Evolutionary conservation across 2,797 vertebrate species (phyloP).

Genomic region (Onychomys torridus): DNA sequence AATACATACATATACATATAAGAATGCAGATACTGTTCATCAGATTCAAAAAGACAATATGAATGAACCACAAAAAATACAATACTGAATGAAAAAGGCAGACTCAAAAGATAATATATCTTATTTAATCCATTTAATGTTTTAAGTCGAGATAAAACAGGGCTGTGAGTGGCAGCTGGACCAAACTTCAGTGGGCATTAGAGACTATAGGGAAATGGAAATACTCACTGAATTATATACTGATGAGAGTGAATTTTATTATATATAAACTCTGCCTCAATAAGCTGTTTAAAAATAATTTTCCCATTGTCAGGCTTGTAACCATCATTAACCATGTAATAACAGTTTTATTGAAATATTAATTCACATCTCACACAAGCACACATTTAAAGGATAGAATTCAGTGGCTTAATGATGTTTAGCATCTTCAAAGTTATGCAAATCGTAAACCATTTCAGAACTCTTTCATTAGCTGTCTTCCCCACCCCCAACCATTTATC

Average conservation of each 20-base stretch:
- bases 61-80: background rate
- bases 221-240: background rate
- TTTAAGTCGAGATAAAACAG: conserved; percentile 1
- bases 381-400: conserved; percentile 7
- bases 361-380: conserved; percentile 25
- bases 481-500: background rate
- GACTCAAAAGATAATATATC: background rate
- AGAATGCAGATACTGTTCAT: background rate
- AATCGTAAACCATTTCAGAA: background rate
- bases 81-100: conserved; percentile 39
- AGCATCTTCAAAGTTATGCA: conserved; percentile 9
- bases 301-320: conserved; percentile 45
- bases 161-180: background rate
- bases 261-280: conserved; percentile 57
- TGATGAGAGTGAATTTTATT: background rate
- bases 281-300: conserved; percentile 69
- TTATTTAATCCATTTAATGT: conserved; percentile 44
- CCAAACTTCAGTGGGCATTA: background rate
- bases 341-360: conserved; percentile 59
- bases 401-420: conserved; percentile 13
- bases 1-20: background rate
- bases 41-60: background rate
- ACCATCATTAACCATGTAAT: conserved; percentile 38
- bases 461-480: background rate
- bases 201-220: background rate